phyloP scores from a whole-genome alignment of 2,888 invertebrate species.

The Scrobipalpa atriplicella region DNA sequence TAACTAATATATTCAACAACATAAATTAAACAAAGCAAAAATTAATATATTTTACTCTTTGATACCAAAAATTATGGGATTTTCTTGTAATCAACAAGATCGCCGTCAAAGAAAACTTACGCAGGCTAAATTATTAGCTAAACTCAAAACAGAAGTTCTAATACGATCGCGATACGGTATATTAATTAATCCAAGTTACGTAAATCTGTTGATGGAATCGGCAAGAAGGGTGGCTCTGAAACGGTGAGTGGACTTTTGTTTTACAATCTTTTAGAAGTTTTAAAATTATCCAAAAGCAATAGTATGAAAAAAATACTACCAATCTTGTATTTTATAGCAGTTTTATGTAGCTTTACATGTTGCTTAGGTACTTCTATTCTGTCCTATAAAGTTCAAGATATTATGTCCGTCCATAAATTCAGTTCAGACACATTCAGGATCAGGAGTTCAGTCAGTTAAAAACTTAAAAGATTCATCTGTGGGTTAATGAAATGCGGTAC shows the following conservation, averaged over 20 bases:
- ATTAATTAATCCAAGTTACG: conserved; percentile 37
- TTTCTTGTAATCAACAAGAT: conserved; percentile 43
- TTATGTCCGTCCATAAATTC: too few species aligned
- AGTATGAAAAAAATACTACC: too few species aligned
- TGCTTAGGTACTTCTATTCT: too few species aligned
- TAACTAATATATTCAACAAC: neutral
- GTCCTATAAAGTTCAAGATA: too few species aligned
- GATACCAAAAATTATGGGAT: conserved; percentile 41
- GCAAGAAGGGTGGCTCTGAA: conserved; percentile 37
- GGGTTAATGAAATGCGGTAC: too few species aligned
- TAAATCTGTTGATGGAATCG: conserved; percentile 41
- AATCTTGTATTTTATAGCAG: too few species aligned
- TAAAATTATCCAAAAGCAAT: too few species aligned
- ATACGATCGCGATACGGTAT: conserved; percentile 39
- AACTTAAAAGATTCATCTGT: too few species aligned
- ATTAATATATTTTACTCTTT: conserved; percentile 17
- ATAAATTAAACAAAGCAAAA: neutral
- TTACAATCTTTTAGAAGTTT: neutral
- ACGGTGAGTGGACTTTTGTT: conserved; percentile 41
- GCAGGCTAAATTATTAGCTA: conserved; percentile 30
- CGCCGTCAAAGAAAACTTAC: conserved; percentile 37
- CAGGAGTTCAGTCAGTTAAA: too few species aligned
- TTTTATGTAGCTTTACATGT: too few species aligned
- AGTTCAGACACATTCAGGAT: too few species aligned
- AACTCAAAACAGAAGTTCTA: conserved; percentile 44